These are phyloP conservation scores for Apocrypta bakeri DNA, from an alignment of 1,140 invertebrate genomes.

Conservation along the genomic window DNA sequence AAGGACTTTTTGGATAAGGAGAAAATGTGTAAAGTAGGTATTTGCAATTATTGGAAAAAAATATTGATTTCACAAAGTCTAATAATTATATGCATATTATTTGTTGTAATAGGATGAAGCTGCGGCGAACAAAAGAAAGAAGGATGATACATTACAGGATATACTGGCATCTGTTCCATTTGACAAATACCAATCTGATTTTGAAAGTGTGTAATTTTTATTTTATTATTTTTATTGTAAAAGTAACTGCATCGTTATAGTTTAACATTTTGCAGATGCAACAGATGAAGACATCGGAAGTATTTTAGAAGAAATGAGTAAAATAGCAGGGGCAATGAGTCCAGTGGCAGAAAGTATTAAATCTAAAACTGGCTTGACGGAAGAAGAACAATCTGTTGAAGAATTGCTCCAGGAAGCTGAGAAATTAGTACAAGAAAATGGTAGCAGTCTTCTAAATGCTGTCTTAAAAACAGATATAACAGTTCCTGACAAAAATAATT, in stretches of 20 bases:
- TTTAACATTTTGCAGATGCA: constrained; percentile 59
- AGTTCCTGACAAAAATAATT: constrained; percentile 58
- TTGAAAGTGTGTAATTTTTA: constrained; percentile 65
- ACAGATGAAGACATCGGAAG: constrained; percentile 72
- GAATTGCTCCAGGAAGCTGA: constrained; percentile 70
- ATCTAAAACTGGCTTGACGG: constrained; percentile 55
- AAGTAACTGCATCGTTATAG: constrained; percentile 39
- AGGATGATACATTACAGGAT: constrained; percentile 67
- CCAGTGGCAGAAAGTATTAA: constrained; percentile 61
- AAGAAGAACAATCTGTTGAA: constrained; percentile 69
- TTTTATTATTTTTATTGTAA: constrained; percentile 29
- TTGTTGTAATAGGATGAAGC: constrained; percentile 58
- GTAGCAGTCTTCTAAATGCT: constrained; percentile 64
- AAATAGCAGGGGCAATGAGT: constrained; percentile 67
- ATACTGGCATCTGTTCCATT: constrained; percentile 67
- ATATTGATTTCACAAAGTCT: constrained; percentile 22
- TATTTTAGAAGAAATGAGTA: constrained; percentile 72
- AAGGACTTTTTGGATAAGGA: constrained; percentile 69
- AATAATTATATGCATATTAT: constrained; percentile 50
- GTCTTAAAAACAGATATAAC: constrained; percentile 61
- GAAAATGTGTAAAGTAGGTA: constrained; percentile 68
- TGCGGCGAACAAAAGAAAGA: constrained; percentile 63
- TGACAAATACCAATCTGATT: constrained; percentile 70
- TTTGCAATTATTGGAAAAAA: constrained; percentile 14
- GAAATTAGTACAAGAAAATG: constrained; percentile 68